Evolutionary conservation across 1,140 invertebrate species (phyloP), one percentile per base, ranked within the genome.

Genomic region (Calycopis cecrops): DNA sequence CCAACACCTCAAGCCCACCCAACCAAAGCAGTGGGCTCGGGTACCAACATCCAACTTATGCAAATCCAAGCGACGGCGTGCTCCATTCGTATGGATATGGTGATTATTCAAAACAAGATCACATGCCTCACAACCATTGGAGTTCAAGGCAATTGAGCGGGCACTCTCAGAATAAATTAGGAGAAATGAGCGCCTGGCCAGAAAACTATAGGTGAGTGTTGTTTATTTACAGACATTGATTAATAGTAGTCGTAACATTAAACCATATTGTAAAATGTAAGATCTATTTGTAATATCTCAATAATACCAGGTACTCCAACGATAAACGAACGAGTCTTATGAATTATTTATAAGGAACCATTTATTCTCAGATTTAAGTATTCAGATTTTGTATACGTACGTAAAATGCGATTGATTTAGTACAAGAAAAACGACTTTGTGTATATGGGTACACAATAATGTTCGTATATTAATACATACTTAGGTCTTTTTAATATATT

Each of bases 201-300:
- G 87, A 88, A 75, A 88, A 88, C 75, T 88, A 88, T 78, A 88
- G 87, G 87, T 88, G 65, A 87, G 80, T 63, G 40, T 47, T 44
- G 12, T 54, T 35, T 44, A 35, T 35, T 33, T 47, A 10, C 3
- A 51, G 40, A 44, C 42, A 42, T 54, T 14, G 52, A 17, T 35
- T 53, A 40, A 34, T 47, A 54, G 34, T 44, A 44, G 40, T 37
- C 40, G 63, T 55, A 64, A 57, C 51, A 16, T 21, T 28, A 28
- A 52, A 52, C 55, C 40, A 52, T 59, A 53, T 55, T 59, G 42
- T 53, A 52, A 37, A 12, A 53, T 59, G 42, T 53, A 40, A 37
- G 11, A 44, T 33, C 17, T 52, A 52, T 52, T 44, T 53, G 52
- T 64, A 71, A 71, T 66, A 63, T 75, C 69, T 76, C 65, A 79